These are phyloP conservation scores for Gila robusta DNA, from an alignment of 2,797 vertebrate species.

Conservation along the genomic window DNA sequence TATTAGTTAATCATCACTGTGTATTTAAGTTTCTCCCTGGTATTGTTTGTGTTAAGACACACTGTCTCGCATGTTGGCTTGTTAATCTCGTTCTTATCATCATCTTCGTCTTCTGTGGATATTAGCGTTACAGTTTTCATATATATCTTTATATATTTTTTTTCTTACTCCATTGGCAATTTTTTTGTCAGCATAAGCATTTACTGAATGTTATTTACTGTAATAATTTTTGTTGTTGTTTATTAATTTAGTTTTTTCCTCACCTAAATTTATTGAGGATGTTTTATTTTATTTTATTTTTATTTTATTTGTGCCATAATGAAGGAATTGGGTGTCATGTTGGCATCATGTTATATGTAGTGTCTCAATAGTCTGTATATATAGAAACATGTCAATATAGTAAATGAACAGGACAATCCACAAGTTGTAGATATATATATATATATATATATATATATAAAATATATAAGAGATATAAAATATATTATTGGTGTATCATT, in stretches of 20 bases:
- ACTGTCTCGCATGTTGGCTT: too few relatives aligned
- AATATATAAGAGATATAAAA: too few relatives aligned
- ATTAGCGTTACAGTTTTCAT: background rate
- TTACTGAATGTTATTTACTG: background rate
- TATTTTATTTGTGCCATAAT: background rate
- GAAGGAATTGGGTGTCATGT: background rate
- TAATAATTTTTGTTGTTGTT: fast-evolving
- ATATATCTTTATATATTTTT: background rate
- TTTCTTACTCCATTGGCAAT: background rate
- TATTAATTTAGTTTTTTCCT: background rate
- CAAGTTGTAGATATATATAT: background rate
- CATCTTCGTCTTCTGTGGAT: too few relatives aligned
- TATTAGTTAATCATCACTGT: too few relatives aligned
- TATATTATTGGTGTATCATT: too few relatives aligned
- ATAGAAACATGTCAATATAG: background rate
- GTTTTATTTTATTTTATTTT: background rate
- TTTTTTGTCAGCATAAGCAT: background rate
- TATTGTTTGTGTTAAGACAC: too few relatives aligned
- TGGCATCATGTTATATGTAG: background rate
- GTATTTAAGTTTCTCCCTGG: too few relatives aligned
- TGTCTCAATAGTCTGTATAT: background rate
- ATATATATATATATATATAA: background rate
- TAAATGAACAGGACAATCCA: background rate
- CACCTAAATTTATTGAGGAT: background rate
- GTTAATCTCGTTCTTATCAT: too few relatives aligned